These are phyloP conservation scores for Accipiter cooperii DNA, from an alignment of 2,113 vertebrate genomes.

Conservation along the genomic window DNA sequence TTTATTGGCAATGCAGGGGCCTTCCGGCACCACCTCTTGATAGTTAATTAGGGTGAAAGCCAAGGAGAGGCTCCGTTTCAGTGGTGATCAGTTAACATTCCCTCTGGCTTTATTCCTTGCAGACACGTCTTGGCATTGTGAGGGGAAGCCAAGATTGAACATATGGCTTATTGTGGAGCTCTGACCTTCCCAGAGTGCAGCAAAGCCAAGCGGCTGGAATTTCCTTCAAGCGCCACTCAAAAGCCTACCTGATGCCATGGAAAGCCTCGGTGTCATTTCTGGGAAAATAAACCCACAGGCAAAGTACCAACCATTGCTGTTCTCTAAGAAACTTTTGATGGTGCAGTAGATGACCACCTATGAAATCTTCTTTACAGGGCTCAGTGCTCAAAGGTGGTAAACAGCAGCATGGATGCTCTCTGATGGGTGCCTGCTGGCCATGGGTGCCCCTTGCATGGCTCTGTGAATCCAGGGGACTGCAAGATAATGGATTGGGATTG, in stretches of 20 bases:
- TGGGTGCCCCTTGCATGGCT: not conserved
- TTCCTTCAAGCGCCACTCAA: not conserved
- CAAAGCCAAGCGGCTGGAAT: not conserved
- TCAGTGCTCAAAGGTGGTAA: not conserved
- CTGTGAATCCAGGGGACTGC: not conserved
- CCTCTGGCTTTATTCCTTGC: constrained; percentile 28
- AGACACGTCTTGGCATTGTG: constrained; percentile 8
- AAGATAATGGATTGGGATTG: not conserved
- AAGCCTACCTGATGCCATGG: not conserved
- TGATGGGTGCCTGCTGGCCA: not conserved
- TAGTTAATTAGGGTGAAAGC: constrained; percentile 22
- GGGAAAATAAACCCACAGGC: not conserved
- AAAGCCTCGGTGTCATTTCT: not conserved
- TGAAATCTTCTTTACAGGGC: not conserved
- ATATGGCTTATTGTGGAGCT: constrained; percentile 42
- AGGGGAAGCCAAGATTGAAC: constrained; percentile 21
- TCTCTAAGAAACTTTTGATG: not conserved
- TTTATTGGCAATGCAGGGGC: not conserved
- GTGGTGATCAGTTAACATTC: not conserved
- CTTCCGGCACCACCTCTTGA: not conserved
- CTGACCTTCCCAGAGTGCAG: not conserved
- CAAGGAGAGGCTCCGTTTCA: not conserved
- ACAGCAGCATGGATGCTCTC: not conserved
- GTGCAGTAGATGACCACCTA: not conserved
- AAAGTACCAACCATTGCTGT: not conserved